Evolutionary conservation across 1,140 invertebrate species (phyloP).

Genomic region (Trinorchestia longiramus): DNA sequence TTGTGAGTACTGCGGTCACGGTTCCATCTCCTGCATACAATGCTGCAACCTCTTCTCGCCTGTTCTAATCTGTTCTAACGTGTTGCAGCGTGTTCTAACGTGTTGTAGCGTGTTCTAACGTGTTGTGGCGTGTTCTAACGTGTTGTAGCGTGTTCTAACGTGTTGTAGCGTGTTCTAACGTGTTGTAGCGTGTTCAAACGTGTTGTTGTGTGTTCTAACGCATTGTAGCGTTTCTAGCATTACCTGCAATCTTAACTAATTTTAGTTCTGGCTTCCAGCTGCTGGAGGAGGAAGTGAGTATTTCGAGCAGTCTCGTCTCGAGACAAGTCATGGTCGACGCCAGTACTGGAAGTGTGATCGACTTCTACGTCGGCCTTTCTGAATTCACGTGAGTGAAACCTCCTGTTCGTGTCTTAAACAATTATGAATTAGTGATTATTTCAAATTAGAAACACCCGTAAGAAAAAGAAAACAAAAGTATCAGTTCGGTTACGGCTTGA

Average conservation of each 20-base stretch:
- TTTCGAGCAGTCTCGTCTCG: not conserved
- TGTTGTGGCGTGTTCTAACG: not conserved
- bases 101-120: too few species aligned
- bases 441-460: too few species aligned
- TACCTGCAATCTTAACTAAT: too few species aligned
- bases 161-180: not conserved
- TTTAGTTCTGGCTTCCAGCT: not conserved
- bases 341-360: not conserved
- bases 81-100: not conserved
- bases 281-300: not conserved
- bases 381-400: not conserved
- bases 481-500: too few species aligned
- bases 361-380: not conserved
- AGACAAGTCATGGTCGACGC: not conserved
- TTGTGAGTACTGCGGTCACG: not conserved
- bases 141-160: too few species aligned
- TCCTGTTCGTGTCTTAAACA: too few species aligned
- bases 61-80: not conserved
- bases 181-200: not conserved
- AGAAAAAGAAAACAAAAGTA: too few species aligned
- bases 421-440: too few species aligned
- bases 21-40: not conserved
- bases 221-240: not conserved
- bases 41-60: not conserved
- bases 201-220: not conserved